phyloP scores from a whole-genome alignment of 1,140 invertebrate genomes.

The Eueides isabella region DNA sequence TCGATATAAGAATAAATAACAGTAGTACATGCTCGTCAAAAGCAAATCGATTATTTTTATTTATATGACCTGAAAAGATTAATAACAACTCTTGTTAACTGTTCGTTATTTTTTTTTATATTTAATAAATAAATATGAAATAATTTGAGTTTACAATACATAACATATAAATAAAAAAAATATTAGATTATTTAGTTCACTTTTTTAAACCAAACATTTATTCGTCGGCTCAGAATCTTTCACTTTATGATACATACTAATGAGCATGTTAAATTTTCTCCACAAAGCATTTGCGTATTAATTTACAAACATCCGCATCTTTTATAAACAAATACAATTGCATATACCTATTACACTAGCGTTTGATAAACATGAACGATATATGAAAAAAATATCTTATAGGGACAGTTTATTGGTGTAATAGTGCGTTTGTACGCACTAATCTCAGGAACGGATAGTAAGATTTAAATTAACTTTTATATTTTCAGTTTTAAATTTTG shows the following conservation, averaged over 20 bases:
- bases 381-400: too few relatives aligned
- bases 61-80: not conserved
- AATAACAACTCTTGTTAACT: not conserved
- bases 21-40: not conserved
- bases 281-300: not conserved
- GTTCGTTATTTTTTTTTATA: not conserved
- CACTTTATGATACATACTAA: not conserved
- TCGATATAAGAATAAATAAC: not conserved
- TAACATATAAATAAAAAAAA: constrained; percentile 3
- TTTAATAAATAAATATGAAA: not conserved
- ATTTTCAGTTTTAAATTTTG: too few relatives aligned
- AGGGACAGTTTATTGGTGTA: too few relatives aligned
- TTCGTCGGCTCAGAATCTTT: not conserved
- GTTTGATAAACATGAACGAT: too few relatives aligned
- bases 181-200: not conserved
- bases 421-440: too few relatives aligned
- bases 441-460: too few relatives aligned
- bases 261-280: constrained; percentile 6
- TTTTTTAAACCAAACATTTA: not conserved
- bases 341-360: not conserved
- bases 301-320: not conserved
- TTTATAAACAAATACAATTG: not conserved
- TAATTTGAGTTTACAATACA: not conserved
- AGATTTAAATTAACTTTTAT: too few relatives aligned
- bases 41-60: not conserved